Base-by-base conservation (phyloP, 35 echinoderm and acorn worm genomes). In the Apostichopus parvimensis region DNA sequence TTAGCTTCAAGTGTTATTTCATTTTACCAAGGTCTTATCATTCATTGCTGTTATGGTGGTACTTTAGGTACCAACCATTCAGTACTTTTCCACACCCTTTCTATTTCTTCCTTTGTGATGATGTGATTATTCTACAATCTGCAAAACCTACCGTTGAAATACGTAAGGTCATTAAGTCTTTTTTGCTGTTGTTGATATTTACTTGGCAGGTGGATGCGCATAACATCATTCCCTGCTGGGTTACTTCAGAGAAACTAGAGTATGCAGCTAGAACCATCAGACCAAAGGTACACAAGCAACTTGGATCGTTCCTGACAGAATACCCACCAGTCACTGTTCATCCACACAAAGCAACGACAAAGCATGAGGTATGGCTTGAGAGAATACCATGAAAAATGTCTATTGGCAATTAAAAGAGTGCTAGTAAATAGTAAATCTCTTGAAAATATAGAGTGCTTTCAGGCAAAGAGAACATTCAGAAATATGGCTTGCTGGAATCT, bases 241-340 rank as follows among this genome's bases (percentile, higher is more conserved):
- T 94, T 14, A 93, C 95, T 8, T 94, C 95, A n/a, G 53, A 90
- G 4, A 96, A 96, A 23, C 90, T 94, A 7, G 95, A 96, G 53
- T 96, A 96, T 73, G 92, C 89, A 8, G 95, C 95, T 1, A 66
- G 95, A 15, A 96, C 95, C 21, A 96, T 96, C 83, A 56, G 95
- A 82, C 85, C 92, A 34, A 96, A 96, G 79, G 94, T 94, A 55
- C 90, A 85, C 57, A 96, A 96, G 73, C 82, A 82, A 6, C 62
- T 96, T 60, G 73, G 77, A 8, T 75, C 93, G 13, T 96, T 92
- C 85, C 72, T 96, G 17, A 94, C 95, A 5, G 80, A 96, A 79
- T 96, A 88, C 57, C 95, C 95, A 56, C 92, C 95, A 61, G 92
- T 96, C 54, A 77, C 92, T 24, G 68, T 56, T 10, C 92, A 96